These are phyloP conservation scores for Scomber colias DNA, from an alignment of 2,113 vertebrate genomes.

Conservation along the genomic window DNA sequence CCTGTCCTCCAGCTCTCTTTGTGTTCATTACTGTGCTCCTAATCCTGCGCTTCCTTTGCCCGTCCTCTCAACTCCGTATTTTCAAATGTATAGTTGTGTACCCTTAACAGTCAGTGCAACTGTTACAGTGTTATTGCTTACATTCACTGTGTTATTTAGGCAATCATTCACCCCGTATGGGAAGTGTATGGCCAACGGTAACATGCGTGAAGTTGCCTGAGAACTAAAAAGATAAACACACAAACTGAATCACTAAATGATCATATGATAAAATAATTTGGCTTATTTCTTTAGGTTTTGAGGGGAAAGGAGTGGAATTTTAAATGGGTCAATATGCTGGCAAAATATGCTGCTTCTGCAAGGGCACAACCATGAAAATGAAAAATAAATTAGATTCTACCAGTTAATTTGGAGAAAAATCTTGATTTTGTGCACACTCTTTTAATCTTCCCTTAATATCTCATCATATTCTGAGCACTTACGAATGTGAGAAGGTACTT, in stretches of 20 bases:
- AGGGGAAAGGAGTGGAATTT: too few relatives aligned
- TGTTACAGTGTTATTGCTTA: slow-evolving; percentile 49
- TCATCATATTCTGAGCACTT: slow-evolving; percentile 7
- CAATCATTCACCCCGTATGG: not conserved
- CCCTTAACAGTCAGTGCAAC: slow-evolving; percentile 30
- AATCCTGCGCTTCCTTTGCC: slow-evolving; percentile 55
- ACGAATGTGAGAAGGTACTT: not conserved
- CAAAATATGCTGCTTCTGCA: too few relatives aligned
- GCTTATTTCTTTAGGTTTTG: too few relatives aligned
- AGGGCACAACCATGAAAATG: too few relatives aligned
- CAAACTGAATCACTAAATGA: not conserved
- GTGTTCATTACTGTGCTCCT: slow-evolving; percentile 59
- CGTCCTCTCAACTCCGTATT: slow-evolving; percentile 44
- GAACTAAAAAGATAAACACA: slow-evolving; percentile 11
- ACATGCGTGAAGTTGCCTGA: slow-evolving; percentile 19
- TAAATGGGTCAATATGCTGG: too few relatives aligned
- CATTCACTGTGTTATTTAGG: slow-evolving; percentile 9
- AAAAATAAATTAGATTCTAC: too few relatives aligned
- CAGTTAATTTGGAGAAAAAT: too few relatives aligned
- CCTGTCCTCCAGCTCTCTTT: slow-evolving; percentile 65
- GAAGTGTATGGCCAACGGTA: not conserved
- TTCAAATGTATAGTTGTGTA: slow-evolving; percentile 46
- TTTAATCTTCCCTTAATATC: too few relatives aligned
- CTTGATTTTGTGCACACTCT: too few relatives aligned
- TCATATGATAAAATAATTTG: too few relatives aligned